Base-by-base conservation (phyloP, 2,888 invertebrate species). In the Mantis religiosa region DNA sequence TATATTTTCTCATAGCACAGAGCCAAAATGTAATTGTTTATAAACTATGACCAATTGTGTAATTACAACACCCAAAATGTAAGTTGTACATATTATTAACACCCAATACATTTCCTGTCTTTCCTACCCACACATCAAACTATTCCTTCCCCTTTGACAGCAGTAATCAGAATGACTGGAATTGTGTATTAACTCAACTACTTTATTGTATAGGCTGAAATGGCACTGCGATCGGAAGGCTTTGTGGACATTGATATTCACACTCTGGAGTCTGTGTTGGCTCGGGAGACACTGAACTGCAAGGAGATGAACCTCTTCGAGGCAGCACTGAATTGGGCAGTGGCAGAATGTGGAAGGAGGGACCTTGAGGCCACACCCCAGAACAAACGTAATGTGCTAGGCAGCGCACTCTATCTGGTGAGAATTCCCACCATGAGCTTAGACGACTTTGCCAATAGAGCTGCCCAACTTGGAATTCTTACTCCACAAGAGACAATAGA, bases 191-290 rank as follows among this genome's bases (percentile, higher is more conserved):
- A 34, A 30, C n/a, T 54, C 0, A 54, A 14, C 15, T 54, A 15
- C 4, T 54, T 71, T 71, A 20, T 20, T 54, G 14, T 54, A 28
- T 94, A 98, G 97, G 98, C 99, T 92, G 98, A 98, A 94, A 98
- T 99, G 96, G 98, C 99, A 89, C 95, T 99, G 91, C 97, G 96
- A 91, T 98, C 98, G 0, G 99, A 99, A 92, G 98, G 98, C 91
- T 99, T 99, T 94, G 97, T 97, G 91, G 99, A 99, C 93, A 98
- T 99, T 92, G 99, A 99, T 93, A 96, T 97, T 92, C 97, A 97
- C 91, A 99, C 99, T 41, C 95, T 99, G 91, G 97, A 98, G 93
- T 97, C 97, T 89, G 98, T 99, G 91, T 94, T 99, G 91, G 96
- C 96, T 88, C 95, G 99, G 91, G 99, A 99, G 94, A 98, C 99